Percentiles rank a stretch among this genome's conserved stretches.
Conservation (phyloP, 2,888 invertebrate species). For the Taphrorychus bicolor region DNA sequence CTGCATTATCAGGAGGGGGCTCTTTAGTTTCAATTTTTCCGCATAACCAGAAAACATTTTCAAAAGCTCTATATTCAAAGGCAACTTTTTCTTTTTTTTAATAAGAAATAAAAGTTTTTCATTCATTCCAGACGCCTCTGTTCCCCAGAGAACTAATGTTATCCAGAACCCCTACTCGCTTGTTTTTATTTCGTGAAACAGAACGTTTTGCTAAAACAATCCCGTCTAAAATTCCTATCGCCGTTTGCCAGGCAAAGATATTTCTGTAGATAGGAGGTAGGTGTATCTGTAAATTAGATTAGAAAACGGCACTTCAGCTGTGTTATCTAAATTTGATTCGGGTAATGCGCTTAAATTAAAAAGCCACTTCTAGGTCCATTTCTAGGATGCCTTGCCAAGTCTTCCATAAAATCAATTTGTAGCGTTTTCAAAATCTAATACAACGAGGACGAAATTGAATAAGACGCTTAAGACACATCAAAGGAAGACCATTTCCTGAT, state of each 20-base stretch:
- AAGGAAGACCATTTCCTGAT: background rate
- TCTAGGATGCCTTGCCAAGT: too few relatives aligned
- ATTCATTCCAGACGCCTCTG: background rate
- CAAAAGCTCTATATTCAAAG: too few relatives aligned
- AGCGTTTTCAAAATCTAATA: background rate
- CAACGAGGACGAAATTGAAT: background rate
- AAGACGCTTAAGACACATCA: background rate
- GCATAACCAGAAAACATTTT: too few relatives aligned
- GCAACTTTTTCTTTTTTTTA: too few relatives aligned
- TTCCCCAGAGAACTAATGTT: background rate
- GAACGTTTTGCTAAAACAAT: background rate
- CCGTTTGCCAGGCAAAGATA: background rate
- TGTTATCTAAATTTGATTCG: background rate
- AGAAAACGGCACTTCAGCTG: too few relatives aligned
- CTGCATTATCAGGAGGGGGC: too few relatives aligned
- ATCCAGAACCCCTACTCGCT: background rate
- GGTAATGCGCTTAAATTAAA: too few relatives aligned
- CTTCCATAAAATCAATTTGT: background rate
- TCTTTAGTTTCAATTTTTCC: too few relatives aligned
- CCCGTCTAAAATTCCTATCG: background rate
- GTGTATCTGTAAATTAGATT: background rate
- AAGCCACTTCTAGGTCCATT: too few relatives aligned
- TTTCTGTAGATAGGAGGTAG: too few relatives aligned
- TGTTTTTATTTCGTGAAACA: background rate
- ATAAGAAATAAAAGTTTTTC: background rate